These are phyloP conservation scores for Exaiptasia diaphana DNA, from an alignment of 64 coral and sea anemone species.

Conservation along the genomic window DNA sequence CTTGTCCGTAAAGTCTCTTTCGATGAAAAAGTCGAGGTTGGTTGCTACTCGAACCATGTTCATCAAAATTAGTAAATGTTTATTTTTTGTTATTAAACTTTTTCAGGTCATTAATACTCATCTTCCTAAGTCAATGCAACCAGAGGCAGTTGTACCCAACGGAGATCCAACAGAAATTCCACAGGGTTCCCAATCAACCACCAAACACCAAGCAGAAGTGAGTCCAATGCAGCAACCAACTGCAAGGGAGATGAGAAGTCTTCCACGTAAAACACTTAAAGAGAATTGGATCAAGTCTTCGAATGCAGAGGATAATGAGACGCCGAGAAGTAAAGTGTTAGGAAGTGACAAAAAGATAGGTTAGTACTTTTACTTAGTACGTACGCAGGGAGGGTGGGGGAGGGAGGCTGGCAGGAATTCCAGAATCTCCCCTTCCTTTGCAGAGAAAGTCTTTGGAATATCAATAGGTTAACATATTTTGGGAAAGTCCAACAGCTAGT, in stretches of 20 bases:
- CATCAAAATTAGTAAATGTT: background rate
- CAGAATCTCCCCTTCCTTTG: too few relatives aligned
- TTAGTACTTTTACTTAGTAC: background rate
- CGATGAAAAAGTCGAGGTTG: slow-evolving; percentile 51
- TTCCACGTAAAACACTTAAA: background rate
- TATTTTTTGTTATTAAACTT: background rate
- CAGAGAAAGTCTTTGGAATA: too few relatives aligned
- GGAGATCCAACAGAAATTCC: background rate
- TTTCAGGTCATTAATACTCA: slow-evolving; percentile 14
- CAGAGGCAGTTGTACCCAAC: background rate
- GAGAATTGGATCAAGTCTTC: background rate
- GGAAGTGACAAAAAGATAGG: background rate
- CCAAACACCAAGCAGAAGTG: background rate
- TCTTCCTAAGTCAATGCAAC: background rate
- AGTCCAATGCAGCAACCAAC: background rate
- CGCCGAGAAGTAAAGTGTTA: background rate
- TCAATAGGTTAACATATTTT: too few relatives aligned
- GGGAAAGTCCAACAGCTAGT: too few relatives aligned
- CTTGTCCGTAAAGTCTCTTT: slow-evolving; percentile 51
- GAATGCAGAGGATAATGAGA: background rate
- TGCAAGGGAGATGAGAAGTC: slow-evolving; percentile 1
- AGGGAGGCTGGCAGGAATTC: too few relatives aligned
- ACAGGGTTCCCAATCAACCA: background rate
- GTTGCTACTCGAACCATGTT: background rate
- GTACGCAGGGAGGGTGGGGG: too few relatives aligned